Evolutionary conservation across 2,888 invertebrate species (phyloP), one percentile per base, ranked within the genome.

Genomic region (Scaeva pyrastri): DNA sequence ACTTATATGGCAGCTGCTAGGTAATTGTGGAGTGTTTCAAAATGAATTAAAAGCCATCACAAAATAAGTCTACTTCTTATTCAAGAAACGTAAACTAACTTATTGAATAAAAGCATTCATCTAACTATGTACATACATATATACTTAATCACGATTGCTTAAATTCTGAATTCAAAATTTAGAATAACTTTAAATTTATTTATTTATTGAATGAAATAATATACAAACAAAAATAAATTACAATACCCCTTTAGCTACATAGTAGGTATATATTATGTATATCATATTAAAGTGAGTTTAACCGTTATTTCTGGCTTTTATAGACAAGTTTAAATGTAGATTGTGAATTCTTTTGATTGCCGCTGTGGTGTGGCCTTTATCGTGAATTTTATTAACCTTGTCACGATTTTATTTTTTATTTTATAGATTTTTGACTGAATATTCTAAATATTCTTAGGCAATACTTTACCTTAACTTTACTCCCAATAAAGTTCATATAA

Each of bases 401-500:
- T 85, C 85, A 85, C 85, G 85, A 85, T 73, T 85, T 68, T 72
- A 60, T 80, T 72, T 80, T 72, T 36, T 60, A 58, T 76, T 85
- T 80, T 80, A 76, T 76, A 68, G 50, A 76, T 80, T 80, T 80
- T 80, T 80, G 68, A 81, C 70, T 79, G 71, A 79, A 60, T 62
- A 48, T 55, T 56, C 66, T 72, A 31, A 7, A 11, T 48, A 16
- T 19, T 48, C 36, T 58, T 45, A 58, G 50, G 12, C 39, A 11
- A 21, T 62, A 19, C 50, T 50, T 12, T 31, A 19, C 2, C 12
- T 48, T 16, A 41, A 41, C n/a, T 36, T 41, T 52, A 16, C 36
- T 26, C n/a, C 31, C 26, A 10, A 58, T 36, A 43, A n/a, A n/a
- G n/a, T 31, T 26, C 5, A 4, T 31, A 31, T 31, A 31, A 31